Base-by-base conservation (phyloP, 1,140 invertebrate species). In the Diploscapter pachys region DNA sequence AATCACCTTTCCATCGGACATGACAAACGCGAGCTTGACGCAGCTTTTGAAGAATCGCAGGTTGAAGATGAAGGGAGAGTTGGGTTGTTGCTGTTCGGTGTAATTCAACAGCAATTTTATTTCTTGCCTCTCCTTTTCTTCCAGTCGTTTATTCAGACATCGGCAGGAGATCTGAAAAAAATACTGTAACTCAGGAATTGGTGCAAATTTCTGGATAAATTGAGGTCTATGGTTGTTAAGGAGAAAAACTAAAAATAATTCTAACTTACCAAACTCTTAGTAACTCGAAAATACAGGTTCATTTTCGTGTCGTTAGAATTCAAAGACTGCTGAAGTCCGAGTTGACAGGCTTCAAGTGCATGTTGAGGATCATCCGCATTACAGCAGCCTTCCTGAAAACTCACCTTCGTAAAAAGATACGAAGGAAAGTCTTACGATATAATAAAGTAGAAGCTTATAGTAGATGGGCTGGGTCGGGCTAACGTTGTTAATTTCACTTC, bases 201-300 rank as follows among this genome's bases (percentile, higher is more conserved):
- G 31, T 31, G 31, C 31, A 31, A 31, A 31, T 31, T 31, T 31
- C 31, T 31, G 31, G 31, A 31, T 31, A 31, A 31, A 31, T 31
- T 31, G 31, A 31, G 31, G 31, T 31, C 31, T 31, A 31, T 31
- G 31, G 53, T 6, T 1, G 51, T 52, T 11, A 68, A 68, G 50
- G 9, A 53, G 6, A 54, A 68, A 68, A 68, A 48, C 53, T 9
- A 54, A 9, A 54, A 53, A 2, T 6, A 52, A 31, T 31, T 31
- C 31, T 70, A 70, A 9, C 49, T 70, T 4, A 74, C 73, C 3
- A 74, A 48, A 31, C 65, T 65, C 57, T 69, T 68, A n/a, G 73
- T 11, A 31, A 74, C 70, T 31, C 73, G 54, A n/a, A 74, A 74
- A 11, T 74, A 74, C 13, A 74, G 64, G n/a, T 74, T 67, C 55